Percentiles rank a stretch among this genome's conserved stretches.
Evolutionary conservation across 2,888 invertebrate species (phyloP).

Genomic region (Himalopsyche tibetana): DNA sequence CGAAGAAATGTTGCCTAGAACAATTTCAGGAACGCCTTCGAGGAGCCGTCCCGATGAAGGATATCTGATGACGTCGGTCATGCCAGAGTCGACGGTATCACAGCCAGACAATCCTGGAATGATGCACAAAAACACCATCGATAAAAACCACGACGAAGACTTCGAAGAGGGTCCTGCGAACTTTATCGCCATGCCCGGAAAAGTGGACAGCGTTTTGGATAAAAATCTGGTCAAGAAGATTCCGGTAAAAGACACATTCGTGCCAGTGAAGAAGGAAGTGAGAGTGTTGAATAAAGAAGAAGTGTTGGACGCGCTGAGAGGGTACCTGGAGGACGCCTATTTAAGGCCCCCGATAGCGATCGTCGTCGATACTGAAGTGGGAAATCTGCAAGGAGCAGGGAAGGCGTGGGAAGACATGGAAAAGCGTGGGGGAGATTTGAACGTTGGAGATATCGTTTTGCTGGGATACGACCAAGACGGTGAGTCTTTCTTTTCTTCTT

Average conservation of each 20-base stretch:
- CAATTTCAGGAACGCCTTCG: background rate
- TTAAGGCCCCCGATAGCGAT: slow-evolving; percentile 73
- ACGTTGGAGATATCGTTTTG: slow-evolving; percentile 72
- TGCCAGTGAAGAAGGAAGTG: background rate
- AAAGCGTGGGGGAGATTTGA: slow-evolving; percentile 69
- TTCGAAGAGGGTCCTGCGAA: background rate
- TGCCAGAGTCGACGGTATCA: background rate
- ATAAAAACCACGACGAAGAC: slow-evolving; percentile 20
- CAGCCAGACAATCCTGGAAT: background rate
- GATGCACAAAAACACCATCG: slow-evolving; percentile 1
- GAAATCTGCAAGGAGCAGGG: slow-evolving; percentile 71
- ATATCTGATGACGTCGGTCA: background rate
- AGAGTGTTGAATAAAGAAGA: background rate
- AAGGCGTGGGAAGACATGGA: slow-evolving; percentile 74
- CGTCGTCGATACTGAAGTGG: slow-evolving; percentile 73
- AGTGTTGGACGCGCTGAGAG: slow-evolving; percentile 69
- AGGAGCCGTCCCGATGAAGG: background rate
- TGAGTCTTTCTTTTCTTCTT: slow-evolving; percentile 68
- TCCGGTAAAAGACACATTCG: background rate
- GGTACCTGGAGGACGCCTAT: slow-evolving; percentile 75
- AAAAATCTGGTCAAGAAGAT: background rate
- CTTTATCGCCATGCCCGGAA: background rate
- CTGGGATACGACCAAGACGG: slow-evolving; percentile 75
- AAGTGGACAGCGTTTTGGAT: slow-evolving; percentile 1
- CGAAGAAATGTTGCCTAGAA: background rate